phyloP scores from a whole-genome alignment of 2,888 invertebrate species.

The Ecdyonurus torrentis region DNA sequence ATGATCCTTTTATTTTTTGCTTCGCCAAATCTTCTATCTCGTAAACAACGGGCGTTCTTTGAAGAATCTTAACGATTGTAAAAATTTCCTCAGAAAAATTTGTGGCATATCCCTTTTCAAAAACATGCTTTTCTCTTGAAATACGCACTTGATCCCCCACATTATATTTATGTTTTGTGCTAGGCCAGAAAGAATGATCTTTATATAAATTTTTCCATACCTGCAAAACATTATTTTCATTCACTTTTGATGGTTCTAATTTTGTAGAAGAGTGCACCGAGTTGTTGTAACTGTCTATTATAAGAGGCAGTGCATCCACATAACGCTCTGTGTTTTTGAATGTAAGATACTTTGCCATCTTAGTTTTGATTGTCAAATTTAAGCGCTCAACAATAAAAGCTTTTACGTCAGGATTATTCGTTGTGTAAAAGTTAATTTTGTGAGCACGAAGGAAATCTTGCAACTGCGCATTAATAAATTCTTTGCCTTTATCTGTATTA shows the following conservation, averaged over 20 bases:
- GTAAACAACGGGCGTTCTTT: constrained; percentile 16
- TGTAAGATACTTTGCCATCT: constrained; percentile 3
- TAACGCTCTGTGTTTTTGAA: neutral
- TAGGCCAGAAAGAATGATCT: rapidly evolving
- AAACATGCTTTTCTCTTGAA: constrained; percentile 13
- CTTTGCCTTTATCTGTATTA: neutral
- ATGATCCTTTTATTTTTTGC: constrained; percentile 16
- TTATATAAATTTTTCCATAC: constrained; percentile 7
- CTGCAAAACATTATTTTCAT: constrained; percentile 5
- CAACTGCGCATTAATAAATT: constrained; percentile 4
- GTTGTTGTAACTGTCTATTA: constrained; percentile 4
- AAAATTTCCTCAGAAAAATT: constrained; percentile 18
- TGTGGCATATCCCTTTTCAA: constrained; percentile 15
- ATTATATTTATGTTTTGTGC: neutral
- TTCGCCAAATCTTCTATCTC: constrained; percentile 14
- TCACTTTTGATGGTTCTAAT: constrained; percentile 4
- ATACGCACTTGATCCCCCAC: constrained; percentile 11
- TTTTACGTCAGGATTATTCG: neutral
- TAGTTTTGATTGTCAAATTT: neutral
- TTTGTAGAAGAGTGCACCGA: neutral
- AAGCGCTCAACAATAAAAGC: neutral
- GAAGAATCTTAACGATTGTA: constrained; percentile 13
- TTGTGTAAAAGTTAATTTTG: neutral
- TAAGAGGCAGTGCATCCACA: neutral
- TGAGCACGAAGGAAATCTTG: neutral